Percentiles rank a stretch among this genome's conserved stretches.
These are phyloP conservation scores for Sinodicranocentrus sp. DNA, from an alignment of 2,888 invertebrate genomes.

Conservation along the genomic window DNA sequence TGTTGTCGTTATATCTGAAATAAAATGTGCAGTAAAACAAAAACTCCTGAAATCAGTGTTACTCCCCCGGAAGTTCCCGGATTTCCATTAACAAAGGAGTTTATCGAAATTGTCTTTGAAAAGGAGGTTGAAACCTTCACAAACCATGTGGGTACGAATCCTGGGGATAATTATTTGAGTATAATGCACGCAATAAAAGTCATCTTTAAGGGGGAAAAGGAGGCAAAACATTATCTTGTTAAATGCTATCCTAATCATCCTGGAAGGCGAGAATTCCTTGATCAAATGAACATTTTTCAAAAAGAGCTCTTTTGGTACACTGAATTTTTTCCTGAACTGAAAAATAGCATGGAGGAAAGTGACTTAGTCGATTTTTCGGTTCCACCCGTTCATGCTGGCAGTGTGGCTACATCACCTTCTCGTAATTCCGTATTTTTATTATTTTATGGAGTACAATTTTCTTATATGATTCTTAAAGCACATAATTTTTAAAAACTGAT, in stretches of 20 bases:
- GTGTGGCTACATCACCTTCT: conserved; percentile 7
- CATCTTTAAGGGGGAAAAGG: conserved; percentile 32
- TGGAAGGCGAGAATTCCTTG: conserved; percentile 37
- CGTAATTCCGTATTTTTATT: too few species aligned
- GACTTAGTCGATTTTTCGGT: not conserved
- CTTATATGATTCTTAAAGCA: not conserved
- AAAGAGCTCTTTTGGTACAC: conserved; percentile 48
- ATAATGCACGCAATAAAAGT: conserved; percentile 49
- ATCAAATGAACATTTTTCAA: conserved; percentile 33
- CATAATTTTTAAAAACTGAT: not conserved
- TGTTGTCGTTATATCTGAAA: too few species aligned
- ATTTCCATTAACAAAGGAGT: conserved; percentile 50
- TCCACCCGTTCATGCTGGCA: conserved; percentile 46
- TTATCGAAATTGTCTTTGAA: conserved; percentile 34
- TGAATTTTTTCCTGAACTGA: conserved; percentile 18
- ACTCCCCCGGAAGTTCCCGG: conserved; percentile 39
- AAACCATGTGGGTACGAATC: conserved; percentile 29
- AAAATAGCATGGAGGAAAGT: not conserved
- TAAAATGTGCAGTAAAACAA: not conserved
- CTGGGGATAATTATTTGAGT: conserved; percentile 59
- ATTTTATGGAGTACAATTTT: not conserved
- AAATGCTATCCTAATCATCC: conserved; percentile 55
- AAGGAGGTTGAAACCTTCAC: conserved; percentile 43
- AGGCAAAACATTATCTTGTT: conserved; percentile 24
- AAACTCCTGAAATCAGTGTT: conserved; percentile 29